Conservation (phyloP, 2,797 vertebrate genomes). For the Ptychobarbus kaznakovi region DNA sequence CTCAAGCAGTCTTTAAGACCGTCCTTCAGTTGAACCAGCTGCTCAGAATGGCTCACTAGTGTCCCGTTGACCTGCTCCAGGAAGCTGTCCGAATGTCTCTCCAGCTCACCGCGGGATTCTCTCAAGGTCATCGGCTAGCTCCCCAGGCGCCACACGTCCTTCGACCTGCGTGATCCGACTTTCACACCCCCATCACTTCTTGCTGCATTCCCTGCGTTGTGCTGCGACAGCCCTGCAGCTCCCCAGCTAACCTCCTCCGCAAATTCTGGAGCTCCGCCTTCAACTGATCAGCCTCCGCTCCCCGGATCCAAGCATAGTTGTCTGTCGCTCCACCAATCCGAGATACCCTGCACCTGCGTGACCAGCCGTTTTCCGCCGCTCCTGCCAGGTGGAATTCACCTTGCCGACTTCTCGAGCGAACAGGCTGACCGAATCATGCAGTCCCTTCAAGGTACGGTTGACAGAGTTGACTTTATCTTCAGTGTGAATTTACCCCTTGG, state of each 20-base stretch:
- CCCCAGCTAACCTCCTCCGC: constrained; percentile 81
- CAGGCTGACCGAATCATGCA: constrained; percentile 89
- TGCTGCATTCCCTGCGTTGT: constrained; percentile 83
- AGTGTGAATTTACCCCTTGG: constrained; percentile 95
- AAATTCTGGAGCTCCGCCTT: constrained; percentile 89
- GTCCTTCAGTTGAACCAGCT: constrained; percentile 85
- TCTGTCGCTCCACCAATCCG: constrained; percentile 88
- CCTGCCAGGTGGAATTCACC: constrained; percentile 86
- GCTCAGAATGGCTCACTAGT: constrained; percentile 82
- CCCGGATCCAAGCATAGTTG: constrained; percentile 85
- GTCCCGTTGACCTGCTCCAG: constrained; percentile 88
- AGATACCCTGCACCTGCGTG: constrained; percentile 90
- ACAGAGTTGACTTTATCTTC: constrained; percentile 96
- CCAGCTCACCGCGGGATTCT: constrained; percentile 82
- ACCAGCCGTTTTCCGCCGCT: constrained; percentile 86
- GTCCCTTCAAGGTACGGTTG: constrained; percentile 92
- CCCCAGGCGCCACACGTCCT: constrained; percentile 81
- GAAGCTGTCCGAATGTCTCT: constrained; percentile 84
- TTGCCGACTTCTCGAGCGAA: constrained; percentile 85
- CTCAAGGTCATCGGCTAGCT: constrained; percentile 82
- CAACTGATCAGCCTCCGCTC: constrained; percentile 88
- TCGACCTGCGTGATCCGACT: constrained; percentile 87
- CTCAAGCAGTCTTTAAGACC: constrained; percentile 84
- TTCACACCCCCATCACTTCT: constrained; percentile 86
- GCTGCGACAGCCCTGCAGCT: constrained; percentile 87